Percentiles rank a stretch among this genome's conserved stretches.
Evolutionary conservation across 2,113 vertebrate genomes (phyloP).

Genomic region (Apus apus): DNA sequence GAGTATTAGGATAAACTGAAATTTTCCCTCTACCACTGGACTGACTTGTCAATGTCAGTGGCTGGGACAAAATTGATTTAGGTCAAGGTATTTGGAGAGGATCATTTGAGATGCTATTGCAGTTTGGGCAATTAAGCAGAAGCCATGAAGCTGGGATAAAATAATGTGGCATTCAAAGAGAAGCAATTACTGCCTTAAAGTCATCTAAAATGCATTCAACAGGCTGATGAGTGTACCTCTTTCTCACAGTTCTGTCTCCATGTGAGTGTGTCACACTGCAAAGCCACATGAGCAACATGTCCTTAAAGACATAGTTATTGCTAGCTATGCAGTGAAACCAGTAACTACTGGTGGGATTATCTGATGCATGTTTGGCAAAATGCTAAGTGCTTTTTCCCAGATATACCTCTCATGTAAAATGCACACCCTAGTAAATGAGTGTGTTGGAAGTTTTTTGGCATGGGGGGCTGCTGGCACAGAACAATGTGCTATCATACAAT

Average conservation of each 20-base stretch:
- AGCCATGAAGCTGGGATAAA: background rate
- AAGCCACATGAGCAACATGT: background rate
- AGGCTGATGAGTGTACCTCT: background rate
- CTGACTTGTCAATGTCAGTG: background rate
- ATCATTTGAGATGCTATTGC: background rate
- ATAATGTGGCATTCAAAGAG: background rate
- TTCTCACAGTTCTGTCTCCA: background rate
- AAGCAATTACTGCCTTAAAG: background rate
- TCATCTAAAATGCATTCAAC: background rate
- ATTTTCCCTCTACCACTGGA: background rate
- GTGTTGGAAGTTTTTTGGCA: background rate
- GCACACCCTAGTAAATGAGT: background rate
- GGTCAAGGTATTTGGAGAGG: conserved; percentile 25
- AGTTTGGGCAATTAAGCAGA: conserved; percentile 19
- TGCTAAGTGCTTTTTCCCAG: background rate
- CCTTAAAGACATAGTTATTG: background rate
- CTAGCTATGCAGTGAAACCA: background rate
- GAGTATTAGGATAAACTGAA: background rate
- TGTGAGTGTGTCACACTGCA: background rate
- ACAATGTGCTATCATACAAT: background rate
- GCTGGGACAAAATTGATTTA: conserved; percentile 15
- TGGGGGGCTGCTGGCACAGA: background rate
- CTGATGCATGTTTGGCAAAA: background rate
- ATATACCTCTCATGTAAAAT: background rate
- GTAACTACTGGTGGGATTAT: background rate